Base-by-base conservation (phyloP, 2,797 vertebrate species). In the Hoplostethus mediterraneus region DNA sequence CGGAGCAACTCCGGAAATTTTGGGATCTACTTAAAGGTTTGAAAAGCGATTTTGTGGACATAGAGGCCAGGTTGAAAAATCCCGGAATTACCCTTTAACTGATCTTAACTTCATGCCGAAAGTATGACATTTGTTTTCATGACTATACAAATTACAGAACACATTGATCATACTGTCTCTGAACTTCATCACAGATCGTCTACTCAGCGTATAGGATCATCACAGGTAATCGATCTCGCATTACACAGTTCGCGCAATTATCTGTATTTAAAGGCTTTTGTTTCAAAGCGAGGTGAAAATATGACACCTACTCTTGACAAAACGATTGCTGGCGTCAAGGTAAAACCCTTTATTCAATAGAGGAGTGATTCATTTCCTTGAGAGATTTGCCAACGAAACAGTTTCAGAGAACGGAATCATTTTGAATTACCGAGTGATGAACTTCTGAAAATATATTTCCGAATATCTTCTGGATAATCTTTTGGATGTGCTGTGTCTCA, bases 121-220 rank as follows among this genome's bases (percentile, higher is more conserved):
- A 47, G 44, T 16, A 44, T 44, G 9, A 10, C 47, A 75, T 76
- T 80, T 67, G 11, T 75, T 67, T 53, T 52, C 16, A 63, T 61
- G 71, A 76, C 62, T 75, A 59, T 51, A 54, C 9, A 52, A 77
- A 71, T 80, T 62, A 72, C 55, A 71, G 30, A 58, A 17, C 60
- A 48, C 3, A 47, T 28, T 49, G 47, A 74, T 77, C 79, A 67
- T 57, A 68, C 70, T 75, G 67, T 64, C 56, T 71, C 38, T 0
- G 6, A 75, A 78, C 61, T 64, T 38, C 0, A 48, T 72, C 67
- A 69, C 64, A 70, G 75, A 63, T 67, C 21, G 51, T 67, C 67
- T 0, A 16, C 45, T 67, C 36, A 31, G 53, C 31, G 73, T 64
- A 81, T 87, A 61, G 67, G 78, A 84, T 85, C 72, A 85, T 81